Evolutionary conservation across 2,888 invertebrate genomes (phyloP).

Genomic region (Ferrisia virgata): DNA sequence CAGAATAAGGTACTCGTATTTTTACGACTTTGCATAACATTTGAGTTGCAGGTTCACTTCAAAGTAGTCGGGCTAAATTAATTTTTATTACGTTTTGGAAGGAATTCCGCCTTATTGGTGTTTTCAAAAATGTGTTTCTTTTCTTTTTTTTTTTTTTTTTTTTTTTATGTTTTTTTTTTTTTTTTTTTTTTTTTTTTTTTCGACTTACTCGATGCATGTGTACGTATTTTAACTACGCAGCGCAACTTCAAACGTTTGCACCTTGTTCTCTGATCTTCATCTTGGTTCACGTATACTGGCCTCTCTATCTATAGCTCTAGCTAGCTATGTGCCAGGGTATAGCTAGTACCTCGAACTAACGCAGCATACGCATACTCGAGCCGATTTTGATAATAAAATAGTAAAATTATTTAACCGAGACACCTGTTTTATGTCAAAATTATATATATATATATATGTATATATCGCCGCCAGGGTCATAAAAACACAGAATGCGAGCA

Average conservation of each 20-base stretch:
- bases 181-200: too few relatives aligned
- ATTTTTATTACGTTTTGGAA: not conserved
- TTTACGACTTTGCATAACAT: slow-evolving; percentile 8
- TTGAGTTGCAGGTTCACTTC: slow-evolving; percentile 17
- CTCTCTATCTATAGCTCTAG: not conserved
- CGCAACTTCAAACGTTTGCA: not conserved
- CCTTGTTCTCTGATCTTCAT: not conserved
- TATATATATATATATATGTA: too few relatives aligned
- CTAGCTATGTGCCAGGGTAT: too few relatives aligned
- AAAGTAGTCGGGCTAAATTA: slow-evolving; percentile 14
- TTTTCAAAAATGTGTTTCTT: slow-evolving; percentile 2
- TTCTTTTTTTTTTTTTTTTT: too few relatives aligned
- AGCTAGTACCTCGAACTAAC: too few relatives aligned
- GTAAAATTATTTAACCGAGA: slow-evolving; percentile 7
- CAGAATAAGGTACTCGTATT: not conserved
- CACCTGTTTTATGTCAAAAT: not conserved
- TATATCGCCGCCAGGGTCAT: not conserved
- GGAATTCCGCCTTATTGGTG: slow-evolving; percentile 17
- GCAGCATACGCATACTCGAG: not conserved
- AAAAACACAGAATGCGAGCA: not conserved
- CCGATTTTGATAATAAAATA: slow-evolving; percentile 2
- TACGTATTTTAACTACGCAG: too few relatives aligned
- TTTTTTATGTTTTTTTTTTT: too few relatives aligned
- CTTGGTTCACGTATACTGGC: too few relatives aligned
- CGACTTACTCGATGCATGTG: too few relatives aligned